Conservation (phyloP, 2,888 invertebrate species). For the Eupithecia insigniata region DNA sequence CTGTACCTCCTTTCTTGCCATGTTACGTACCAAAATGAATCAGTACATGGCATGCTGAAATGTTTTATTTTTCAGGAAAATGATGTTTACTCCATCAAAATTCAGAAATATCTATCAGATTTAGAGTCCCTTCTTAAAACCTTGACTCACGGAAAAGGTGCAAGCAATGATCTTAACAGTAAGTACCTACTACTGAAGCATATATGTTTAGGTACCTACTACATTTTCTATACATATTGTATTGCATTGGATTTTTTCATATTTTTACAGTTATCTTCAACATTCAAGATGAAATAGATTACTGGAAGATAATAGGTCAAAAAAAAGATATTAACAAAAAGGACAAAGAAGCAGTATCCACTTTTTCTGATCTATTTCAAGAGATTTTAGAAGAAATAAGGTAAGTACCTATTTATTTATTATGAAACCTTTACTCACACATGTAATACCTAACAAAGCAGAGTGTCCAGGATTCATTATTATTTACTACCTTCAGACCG, state of each 20-base stretch:
- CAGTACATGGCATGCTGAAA: not conserved
- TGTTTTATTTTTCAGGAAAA: slow-evolving; percentile 61
- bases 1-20: not conserved
- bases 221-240: not conserved
- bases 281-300: slow-evolving; percentile 88
- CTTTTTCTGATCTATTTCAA: slow-evolving; percentile 85
- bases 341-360: slow-evolving; percentile 83
- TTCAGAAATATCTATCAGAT: slow-evolving; percentile 74
- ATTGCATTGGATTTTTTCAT: too few species aligned
- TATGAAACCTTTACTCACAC: not conserved
- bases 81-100: slow-evolving; percentile 71
- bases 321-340: slow-evolving; percentile 78
- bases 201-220: not conserved
- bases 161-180: slow-evolving; percentile 68
- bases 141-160: slow-evolving; percentile 70
- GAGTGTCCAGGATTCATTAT: not conserved
- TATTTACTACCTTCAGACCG: too few species aligned
- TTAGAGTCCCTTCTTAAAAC: slow-evolving; percentile 73
- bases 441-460: not conserved
- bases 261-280: slow-evolving; percentile 84
- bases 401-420: slow-evolving; percentile 54
- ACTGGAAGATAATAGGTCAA: slow-evolving; percentile 86
- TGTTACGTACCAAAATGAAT: not conserved
- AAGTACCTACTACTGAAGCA: slow-evolving; percentile 34
- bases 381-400: slow-evolving; percentile 86